phyloP scores from a whole-genome alignment of 2,888 invertebrate species.

The Eustalomyia histrio region DNA sequence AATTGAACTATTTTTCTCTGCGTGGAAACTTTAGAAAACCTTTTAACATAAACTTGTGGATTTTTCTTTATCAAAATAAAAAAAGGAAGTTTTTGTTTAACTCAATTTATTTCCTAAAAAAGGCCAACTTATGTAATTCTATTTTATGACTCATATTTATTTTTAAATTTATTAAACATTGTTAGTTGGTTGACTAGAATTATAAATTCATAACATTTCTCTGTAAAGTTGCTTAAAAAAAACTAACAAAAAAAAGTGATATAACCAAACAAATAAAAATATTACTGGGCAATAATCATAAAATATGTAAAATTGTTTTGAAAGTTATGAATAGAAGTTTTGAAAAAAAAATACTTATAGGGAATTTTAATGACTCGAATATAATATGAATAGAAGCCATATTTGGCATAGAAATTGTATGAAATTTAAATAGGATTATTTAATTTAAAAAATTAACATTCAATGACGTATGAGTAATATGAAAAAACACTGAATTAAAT shows the following conservation, averaged over 20 bases:
- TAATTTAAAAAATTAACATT: no score
- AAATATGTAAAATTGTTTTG: slow-evolving; percentile 25
- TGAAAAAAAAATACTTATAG: not conserved
- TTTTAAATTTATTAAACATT: slow-evolving; percentile 26
- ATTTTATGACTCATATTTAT: not conserved
- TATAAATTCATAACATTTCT: slow-evolving; percentile 42
- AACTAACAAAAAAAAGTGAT: not conserved
- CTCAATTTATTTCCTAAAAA: not conserved
- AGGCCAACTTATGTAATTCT: not conserved
- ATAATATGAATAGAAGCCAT: not conserved
- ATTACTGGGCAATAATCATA: slow-evolving; percentile 29
- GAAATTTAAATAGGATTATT: no score
- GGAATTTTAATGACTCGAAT: not conserved
- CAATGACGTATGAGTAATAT: no score
- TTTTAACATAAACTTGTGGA: no score
- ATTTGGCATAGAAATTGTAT: no score
- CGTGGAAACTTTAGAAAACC: no score
- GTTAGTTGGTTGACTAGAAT: not conserved
- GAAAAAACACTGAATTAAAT: no score
- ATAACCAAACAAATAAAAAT: not conserved
- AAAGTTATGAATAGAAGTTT: slow-evolving; percentile 9
- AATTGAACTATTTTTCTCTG: no score
- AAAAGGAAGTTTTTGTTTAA: not conserved
- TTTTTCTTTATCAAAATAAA: no score
- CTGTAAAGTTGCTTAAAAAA: slow-evolving; percentile 12